Percentiles rank a stretch among this genome's conserved stretches.
Conservation (phyloP, 2,888 invertebrate genomes). For the Erebia aethiops region DNA sequence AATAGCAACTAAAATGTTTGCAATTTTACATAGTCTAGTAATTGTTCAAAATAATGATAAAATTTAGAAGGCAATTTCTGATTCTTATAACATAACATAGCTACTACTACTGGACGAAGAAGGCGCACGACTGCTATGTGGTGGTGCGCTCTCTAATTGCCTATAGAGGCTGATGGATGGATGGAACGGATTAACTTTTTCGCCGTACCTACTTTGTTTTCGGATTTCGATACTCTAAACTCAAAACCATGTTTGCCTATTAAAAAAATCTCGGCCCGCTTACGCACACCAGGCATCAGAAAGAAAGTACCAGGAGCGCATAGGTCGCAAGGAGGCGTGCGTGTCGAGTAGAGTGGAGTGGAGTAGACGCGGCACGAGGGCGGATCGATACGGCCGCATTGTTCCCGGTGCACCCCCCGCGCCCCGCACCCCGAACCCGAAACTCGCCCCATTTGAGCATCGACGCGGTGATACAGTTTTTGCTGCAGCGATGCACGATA, state of each 20-base stretch:
- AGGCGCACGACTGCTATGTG: no score
- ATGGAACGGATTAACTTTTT: no score
- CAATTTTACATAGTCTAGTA: neutral
- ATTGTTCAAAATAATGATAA: neutral
- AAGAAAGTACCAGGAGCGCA: constrained; percentile 75
- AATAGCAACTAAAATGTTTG: neutral
- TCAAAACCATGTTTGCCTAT: neutral
- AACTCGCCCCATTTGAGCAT: constrained; percentile 79
- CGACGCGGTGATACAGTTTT: constrained; percentile 76
- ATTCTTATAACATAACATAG: no score
- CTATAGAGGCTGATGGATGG: no score
- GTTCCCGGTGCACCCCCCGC: constrained; percentile 64
- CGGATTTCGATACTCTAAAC: no score
- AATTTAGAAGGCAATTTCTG: no score
- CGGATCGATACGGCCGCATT: constrained; percentile 82
- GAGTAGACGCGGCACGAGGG: constrained; percentile 60
- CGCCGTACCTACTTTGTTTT: no score
- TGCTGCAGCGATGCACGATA: constrained; percentile 62
- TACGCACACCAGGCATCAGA: constrained; percentile 42
- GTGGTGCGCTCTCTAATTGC: no score
- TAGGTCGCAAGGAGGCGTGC: constrained; percentile 61
- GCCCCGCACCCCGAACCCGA: constrained; percentile 63
- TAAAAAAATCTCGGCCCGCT: neutral
- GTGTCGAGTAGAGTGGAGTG: constrained; percentile 56
- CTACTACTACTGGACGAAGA: no score